Conservation (phyloP, 2,797 vertebrate genomes). For the Ispidina lecontei region DNA sequence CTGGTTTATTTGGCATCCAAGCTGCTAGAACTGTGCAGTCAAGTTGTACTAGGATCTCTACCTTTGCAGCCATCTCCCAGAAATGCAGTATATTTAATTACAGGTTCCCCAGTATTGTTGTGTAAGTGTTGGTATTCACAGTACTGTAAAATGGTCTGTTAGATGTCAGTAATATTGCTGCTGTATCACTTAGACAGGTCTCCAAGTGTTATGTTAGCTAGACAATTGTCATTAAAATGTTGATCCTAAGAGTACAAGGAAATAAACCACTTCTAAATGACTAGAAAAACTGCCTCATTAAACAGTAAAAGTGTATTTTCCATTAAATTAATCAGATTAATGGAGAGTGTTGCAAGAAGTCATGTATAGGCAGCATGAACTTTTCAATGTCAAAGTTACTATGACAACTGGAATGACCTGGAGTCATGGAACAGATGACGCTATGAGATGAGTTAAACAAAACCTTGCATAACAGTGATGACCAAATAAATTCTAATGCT, state of each 20-base stretch:
- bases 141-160: neutral
- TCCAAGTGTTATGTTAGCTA: neutral
- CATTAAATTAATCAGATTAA: constrained; percentile 64
- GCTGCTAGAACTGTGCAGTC: neutral
- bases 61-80: neutral
- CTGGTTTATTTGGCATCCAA: neutral
- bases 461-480: neutral
- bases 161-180: neutral
- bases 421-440: neutral
- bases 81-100: neutral
- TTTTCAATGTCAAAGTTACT: constrained; percentile 66
- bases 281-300: neutral
- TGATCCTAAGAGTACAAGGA: neutral
- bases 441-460: constrained; percentile 37
- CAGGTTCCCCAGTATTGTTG: fast-evolving
- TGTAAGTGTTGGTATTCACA: neutral
- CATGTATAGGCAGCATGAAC: constrained; percentile 44
- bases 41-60: neutral
- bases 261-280: neutral
- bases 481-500: neutral
- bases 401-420: constrained; percentile 65
- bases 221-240: neutral
- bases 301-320: neutral
- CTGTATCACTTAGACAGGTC: neutral
- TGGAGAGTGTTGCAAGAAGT: constrained; percentile 55